Evolutionary conservation across 1,140 invertebrate genomes (phyloP).

Genomic region (Armadillidium nasatum): DNA sequence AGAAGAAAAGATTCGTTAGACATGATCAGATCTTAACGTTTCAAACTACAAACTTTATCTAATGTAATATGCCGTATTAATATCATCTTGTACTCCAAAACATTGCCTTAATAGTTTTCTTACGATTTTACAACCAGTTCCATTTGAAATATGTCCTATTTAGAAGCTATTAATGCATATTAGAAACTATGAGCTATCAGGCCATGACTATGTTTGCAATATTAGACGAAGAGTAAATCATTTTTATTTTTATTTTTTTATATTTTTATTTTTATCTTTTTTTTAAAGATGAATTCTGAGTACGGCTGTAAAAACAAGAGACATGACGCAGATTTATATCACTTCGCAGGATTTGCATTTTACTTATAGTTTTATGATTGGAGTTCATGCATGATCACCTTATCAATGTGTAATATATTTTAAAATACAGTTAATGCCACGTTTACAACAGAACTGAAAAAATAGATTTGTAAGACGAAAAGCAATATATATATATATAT

Average conservation of each 20-base stretch:
- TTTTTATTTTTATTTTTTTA: not conserved
- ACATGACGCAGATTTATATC: not conserved
- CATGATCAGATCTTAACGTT: not conserved
- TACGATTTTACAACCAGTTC: not conserved
- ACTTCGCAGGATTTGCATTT: not conserved
- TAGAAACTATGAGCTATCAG: not conserved
- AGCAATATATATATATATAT: not conserved
- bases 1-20: not conserved
- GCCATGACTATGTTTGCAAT: not conserved
- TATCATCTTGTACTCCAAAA: not conserved
- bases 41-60: not conserved
- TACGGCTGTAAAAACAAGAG: not conserved
- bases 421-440: slow-evolving; percentile 1
- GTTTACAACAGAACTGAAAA: not conserved
- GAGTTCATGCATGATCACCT: not conserved
- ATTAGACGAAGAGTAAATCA: not conserved
- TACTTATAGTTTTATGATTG: not conserved
- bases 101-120: not conserved
- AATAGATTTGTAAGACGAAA: not conserved
- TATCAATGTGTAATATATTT: not conserved
- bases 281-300: not conserved
- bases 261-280: too few species aligned
- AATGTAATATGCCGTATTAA: not conserved
- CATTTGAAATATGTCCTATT: slow-evolving; percentile 6
- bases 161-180: slow-evolving; percentile 8